A percentile compares a stretch with the other conserved stretches of the same genome.
phyloP scores from a whole-genome alignment of 2,797 vertebrate species.

The Sebastes vulpes region DNA sequence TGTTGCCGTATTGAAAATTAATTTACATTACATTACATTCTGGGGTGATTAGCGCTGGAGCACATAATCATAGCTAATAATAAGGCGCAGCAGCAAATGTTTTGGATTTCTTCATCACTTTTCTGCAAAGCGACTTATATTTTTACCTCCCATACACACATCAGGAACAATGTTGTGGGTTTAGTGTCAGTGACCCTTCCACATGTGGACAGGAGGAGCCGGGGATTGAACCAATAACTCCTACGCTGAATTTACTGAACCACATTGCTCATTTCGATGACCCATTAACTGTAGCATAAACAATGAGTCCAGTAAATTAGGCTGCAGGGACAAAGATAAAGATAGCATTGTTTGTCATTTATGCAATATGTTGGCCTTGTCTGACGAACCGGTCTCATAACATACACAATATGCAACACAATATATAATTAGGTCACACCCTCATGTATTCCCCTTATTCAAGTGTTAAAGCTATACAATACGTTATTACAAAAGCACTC shows the following conservation, averaged over 20 bases:
- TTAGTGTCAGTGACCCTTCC: background rate
- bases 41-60: background rate
- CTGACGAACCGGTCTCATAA: background rate
- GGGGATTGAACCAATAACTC: background rate
- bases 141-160: background rate
- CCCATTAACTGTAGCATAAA: background rate
- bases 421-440: background rate
- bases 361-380: background rate
- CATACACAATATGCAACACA: background rate
- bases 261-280: background rate
- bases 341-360: background rate
- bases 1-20: background rate
- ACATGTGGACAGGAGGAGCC: background rate
- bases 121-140: background rate
- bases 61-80: background rate
- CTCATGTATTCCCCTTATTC: background rate
- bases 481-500: constrained; percentile 7
- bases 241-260: background rate
- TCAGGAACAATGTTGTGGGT: too few species aligned
- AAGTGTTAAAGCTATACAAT: background rate
- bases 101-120: background rate
- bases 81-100: background rate
- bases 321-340: background rate
- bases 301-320: background rate
- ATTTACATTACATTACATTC: background rate